These are phyloP conservation scores for Alauda arvensis DNA, from an alignment of 2,797 vertebrate species.

Conservation along the genomic window DNA sequence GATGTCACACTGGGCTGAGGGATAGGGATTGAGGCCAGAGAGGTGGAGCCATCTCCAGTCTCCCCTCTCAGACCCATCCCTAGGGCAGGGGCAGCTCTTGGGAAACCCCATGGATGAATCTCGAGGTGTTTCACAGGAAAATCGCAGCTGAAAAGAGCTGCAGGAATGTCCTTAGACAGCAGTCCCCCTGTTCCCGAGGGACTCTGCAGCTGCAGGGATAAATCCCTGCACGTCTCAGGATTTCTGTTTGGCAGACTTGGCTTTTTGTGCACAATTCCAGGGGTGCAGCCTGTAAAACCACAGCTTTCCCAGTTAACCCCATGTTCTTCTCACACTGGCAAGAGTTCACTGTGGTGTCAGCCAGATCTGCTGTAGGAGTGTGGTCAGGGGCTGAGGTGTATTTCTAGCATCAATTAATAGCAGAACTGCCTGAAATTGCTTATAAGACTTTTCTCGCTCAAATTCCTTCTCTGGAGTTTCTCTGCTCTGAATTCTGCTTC, in stretches of 20 bases:
- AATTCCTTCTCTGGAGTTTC: conserved; percentile 5
- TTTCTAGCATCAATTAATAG: neutral
- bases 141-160: neutral
- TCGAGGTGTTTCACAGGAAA: neutral
- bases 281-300: neutral
- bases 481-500: conserved; percentile 2
- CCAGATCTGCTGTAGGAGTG: neutral
- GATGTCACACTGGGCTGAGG: neutral
- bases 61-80: neutral
- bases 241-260: neutral
- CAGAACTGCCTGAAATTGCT: neutral
- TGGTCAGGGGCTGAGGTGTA: neutral
- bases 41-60: accelerated
- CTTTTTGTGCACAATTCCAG: neutral
- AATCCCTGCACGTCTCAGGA: neutral
- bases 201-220: neutral
- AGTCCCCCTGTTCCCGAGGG: accelerated
- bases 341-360: neutral
- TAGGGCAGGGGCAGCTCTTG: neutral
- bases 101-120: neutral
- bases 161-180: neutral
- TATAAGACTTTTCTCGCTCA: neutral
- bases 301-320: neutral
- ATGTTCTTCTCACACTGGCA: neutral
- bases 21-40: neutral